Evolutionary conservation across 2,888 invertebrate species (phyloP).

Genomic region (Melolontha melolontha): DNA sequence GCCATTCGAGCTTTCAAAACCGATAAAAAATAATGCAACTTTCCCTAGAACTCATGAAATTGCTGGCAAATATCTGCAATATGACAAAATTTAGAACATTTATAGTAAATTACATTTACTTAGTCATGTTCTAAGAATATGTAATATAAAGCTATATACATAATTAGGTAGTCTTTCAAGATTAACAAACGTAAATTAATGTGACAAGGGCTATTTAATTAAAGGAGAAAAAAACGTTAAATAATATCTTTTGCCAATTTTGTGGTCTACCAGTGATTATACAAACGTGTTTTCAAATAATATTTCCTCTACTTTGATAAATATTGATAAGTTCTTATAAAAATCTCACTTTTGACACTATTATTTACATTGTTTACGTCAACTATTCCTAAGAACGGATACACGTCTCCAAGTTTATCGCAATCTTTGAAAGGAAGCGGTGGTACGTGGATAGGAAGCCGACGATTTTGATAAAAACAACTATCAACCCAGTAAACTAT

Average conservation of each 20-base stretch:
- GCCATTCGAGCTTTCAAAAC: no score
- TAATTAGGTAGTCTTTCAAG: background rate
- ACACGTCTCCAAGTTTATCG: slow-evolving; percentile 45
- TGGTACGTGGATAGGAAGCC: slow-evolving; percentile 49
- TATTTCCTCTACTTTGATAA: background rate
- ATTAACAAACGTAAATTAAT: background rate
- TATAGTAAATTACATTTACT: no score
- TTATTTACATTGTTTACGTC: slow-evolving; percentile 24
- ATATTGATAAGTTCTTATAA: background rate
- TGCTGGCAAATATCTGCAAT: no score
- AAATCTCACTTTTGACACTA: slow-evolving; percentile 1
- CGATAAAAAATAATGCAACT: no score
- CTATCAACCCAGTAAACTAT: slow-evolving; percentile 41
- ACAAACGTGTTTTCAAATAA: background rate
- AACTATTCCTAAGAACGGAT: slow-evolving; percentile 45
- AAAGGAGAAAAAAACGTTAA: no score
- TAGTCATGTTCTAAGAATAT: no score
- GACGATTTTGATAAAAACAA: slow-evolving; percentile 46
- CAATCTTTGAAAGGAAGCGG: slow-evolving; percentile 46
- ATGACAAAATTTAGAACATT: no score
- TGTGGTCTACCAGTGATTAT: background rate
- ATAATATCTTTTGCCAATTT: no score
- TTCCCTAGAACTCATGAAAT: no score
- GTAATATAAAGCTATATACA: no score
- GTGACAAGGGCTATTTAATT: no score